Evolutionary conservation across 2,888 invertebrate species (phyloP), one percentile per base, ranked within the genome.

Genomic region (Copidosoma aretas): DNA sequence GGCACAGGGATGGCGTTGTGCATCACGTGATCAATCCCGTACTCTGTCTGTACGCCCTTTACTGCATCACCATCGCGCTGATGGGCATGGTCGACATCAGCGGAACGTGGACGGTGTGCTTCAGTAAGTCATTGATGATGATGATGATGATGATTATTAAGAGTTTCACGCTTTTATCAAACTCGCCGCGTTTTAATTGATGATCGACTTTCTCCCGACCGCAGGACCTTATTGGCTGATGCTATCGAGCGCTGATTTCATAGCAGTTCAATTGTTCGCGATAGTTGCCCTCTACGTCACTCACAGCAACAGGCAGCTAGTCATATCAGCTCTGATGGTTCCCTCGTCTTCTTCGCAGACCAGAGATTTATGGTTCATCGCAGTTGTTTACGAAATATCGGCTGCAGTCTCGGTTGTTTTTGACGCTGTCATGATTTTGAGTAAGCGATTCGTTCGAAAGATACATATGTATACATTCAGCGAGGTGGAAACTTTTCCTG

Each of bases 151-250:
- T n/a, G n/a, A n/a, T n/a, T n/a, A n/a, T n/a, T n/a, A n/a, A 32
- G 32, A 32, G 8, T 32, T 32, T 32, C 32, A 5, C 32, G 32
- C 32, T 32, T 32, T 32, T 32, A n/a, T n/a, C n/a, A n/a, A n/a
- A n/a, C n/a, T n/a, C n/a, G n/a, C n/a, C n/a, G n/a, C n/a, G n/a
- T n/a, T n/a, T n/a, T n/a, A n/a, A n/a, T n/a, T 8, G 32, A 32
- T 32, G 19, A 54, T 62, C 52, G 15, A 12, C 17, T 54, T 24
- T 25, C 15, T 54, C 10, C 17, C 3, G 24, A 54, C 74, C 76
- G 17, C 74, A 86, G 86, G 85, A 73, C 86, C 86, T 0, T 85
- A 86, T 73, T 87, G 86, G 86, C 72, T 86, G 66, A 84, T 85
- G 79, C 77, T 87, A 66, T 86, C 87, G 14, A 80, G 84, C 24